Evolutionary conservation across 1,140 invertebrate species (phyloP), one percentile per base, ranked within the genome.

Genomic region (Lerema accius): DNA sequence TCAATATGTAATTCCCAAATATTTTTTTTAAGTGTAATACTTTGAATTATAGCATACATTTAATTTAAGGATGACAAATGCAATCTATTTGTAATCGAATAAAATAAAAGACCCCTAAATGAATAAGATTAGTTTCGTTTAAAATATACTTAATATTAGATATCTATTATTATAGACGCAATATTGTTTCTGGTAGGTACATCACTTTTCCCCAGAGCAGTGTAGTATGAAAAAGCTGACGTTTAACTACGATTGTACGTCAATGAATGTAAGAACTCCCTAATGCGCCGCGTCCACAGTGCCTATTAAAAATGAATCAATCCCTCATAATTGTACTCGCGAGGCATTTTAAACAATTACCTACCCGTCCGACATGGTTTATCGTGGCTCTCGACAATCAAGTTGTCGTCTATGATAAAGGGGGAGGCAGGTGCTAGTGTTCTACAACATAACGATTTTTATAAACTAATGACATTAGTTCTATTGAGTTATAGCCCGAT

Each of bases 241-340:
- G n/a, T n/a, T n/a, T n/a, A 15, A 14, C 1, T 11, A 4, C 53
- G 14, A 35, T 45, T 32, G 23, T 14, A 10, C 6, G n/a, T 26
- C 17, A 9, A 16, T 23, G 32, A 56, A 45, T 7, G 19, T 16
- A 13, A 9, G 0, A 0, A 45, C 26, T 45, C 53, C 53, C 53
- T 56, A 56, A 56, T 68, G 40, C 32, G 28, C 13, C 7, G 17
- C 10, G 39, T 13, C 26, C 53, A 17, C 23, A 15, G 51, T 17
- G 51, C 13, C 59, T 55, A 73, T 73, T 73, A 73, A 73, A 76
- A 76, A 71, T 71, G 67, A 73, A 76, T 76, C 70, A 76, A 71
- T 76, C 63, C 42, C 37, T 56, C 58, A 69, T 73, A 69, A 67
- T 72, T 69, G 56, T 51, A 32, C 13, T 64, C 48, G 53, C 58